phyloP scores from a whole-genome alignment of 2,797 vertebrate genomes.

The Sebastes variabilis region DNA sequence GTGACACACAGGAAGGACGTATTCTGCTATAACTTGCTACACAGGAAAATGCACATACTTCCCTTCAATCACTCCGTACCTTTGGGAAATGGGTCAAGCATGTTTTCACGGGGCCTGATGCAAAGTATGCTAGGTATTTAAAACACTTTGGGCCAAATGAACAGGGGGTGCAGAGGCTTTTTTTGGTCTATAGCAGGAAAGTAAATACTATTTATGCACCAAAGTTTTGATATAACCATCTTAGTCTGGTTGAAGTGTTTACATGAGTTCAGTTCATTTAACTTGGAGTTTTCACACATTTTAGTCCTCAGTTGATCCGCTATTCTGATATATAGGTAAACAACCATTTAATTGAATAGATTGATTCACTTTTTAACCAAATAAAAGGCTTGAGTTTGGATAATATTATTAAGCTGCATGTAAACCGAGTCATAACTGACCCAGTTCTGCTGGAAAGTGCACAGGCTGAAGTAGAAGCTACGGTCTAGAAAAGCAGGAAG shows the following conservation, averaged over 20 bases:
- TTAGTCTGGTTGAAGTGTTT: not conserved
- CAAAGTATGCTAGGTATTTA: not conserved
- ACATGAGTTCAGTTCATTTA: conserved; percentile 24
- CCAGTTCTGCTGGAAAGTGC: conserved; percentile 55
- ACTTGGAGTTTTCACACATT: not conserved
- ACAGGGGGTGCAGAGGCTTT: not conserved
- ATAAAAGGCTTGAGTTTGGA: not conserved
- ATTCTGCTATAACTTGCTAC: not conserved
- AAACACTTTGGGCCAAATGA: not conserved
- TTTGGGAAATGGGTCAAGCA: not conserved
- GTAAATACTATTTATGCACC: not conserved
- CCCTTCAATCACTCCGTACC: not conserved
- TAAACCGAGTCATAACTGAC: conserved; percentile 14
- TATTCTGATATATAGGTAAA: not conserved
- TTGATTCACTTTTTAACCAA: not conserved
- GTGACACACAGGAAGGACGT: not conserved
- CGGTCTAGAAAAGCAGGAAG: conserved; percentile 48
- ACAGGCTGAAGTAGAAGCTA: conserved; percentile 32
- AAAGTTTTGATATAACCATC: not conserved
- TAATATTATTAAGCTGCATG: not conserved
- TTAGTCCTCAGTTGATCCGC: not conserved
- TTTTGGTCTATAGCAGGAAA: too few relatives aligned
- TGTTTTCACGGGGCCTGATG: not conserved
- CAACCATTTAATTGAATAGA: not conserved
- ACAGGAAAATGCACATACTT: not conserved